Conservation (phyloP, 2,888 invertebrate species). For the Caenorhabditis sp. region DNA sequence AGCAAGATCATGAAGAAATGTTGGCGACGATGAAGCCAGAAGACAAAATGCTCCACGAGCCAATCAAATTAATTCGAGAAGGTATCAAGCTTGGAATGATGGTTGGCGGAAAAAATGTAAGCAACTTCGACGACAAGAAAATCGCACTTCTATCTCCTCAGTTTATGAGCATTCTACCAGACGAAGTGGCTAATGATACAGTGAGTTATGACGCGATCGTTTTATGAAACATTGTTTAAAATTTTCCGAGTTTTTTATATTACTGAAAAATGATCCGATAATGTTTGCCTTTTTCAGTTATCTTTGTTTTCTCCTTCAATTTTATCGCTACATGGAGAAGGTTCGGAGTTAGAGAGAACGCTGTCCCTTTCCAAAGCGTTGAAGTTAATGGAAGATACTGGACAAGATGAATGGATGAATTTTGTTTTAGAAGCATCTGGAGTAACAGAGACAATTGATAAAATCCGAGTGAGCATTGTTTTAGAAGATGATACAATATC, state of each 20-base stretch:
- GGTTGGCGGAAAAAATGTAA: conserved; percentile 37
- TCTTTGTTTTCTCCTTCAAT: conserved; percentile 34
- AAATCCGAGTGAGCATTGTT: not conserved
- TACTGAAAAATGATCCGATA: no score
- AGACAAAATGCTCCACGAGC: conserved; percentile 45
- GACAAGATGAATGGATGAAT: conserved; percentile 29
- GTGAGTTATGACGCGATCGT: not conserved
- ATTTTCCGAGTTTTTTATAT: no score
- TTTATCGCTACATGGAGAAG: conserved; percentile 37
- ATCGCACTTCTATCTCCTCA: conserved; percentile 32
- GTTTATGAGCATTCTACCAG: conserved; percentile 30
- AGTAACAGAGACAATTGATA: conserved; percentile 29
- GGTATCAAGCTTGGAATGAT: conserved; percentile 40
- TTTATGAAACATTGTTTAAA: not conserved
- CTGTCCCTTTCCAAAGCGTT: conserved; percentile 22
- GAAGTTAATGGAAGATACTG: conserved; percentile 6
- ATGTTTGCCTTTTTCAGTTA: conserved; percentile 22
- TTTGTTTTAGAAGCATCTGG: conserved; percentile 33
- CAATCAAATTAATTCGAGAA: conserved; percentile 9
- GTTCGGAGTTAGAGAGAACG: conserved; percentile 24
- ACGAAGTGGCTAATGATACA: conserved; percentile 12
- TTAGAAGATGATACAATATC: not conserved
- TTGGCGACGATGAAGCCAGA: conserved; percentile 43
- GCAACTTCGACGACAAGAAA: conserved; percentile 23
- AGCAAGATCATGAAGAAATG: conserved; percentile 24